These are phyloP conservation scores for Villa cingulata DNA, from an alignment of 2,888 invertebrate genomes.

Conservation along the genomic window DNA sequence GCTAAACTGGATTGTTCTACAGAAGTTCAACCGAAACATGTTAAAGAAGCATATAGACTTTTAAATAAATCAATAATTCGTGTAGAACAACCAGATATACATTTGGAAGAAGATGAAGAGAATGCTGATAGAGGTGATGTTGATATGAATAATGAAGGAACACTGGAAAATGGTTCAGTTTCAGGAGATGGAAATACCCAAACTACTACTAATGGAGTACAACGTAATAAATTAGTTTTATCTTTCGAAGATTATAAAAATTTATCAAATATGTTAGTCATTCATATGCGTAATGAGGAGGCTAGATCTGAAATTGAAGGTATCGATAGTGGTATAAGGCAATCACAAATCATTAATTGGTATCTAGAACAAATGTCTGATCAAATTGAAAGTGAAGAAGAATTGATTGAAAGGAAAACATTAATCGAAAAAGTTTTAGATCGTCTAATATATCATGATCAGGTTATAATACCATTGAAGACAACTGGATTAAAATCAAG, in stretches of 20 bases:
- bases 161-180: conserved; percentile 8
- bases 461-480: conserved; percentile 33
- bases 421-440: conserved; percentile 90
- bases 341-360: conserved; percentile 82
- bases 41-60: conserved; percentile 78
- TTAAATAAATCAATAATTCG: conserved; percentile 93
- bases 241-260: conserved; percentile 90
- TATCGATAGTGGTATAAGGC: conserved; percentile 50
- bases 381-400: conserved; percentile 82
- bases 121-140: conserved; percentile 31
- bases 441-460: conserved; percentile 62
- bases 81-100: conserved; percentile 95
- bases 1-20: conserved; percentile 92
- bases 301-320: conserved; percentile 49
- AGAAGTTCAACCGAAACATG: conserved; percentile 74
- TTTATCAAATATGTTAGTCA: conserved; percentile 79
- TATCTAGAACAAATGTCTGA: conserved; percentile 78
- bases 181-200: conserved; percentile 12
- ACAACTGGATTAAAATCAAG: conserved; percentile 24
- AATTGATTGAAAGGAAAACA: conserved; percentile 73
- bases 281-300: conserved; percentile 80
- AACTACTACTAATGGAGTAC: conserved; percentile 22
- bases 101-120: conserved; percentile 70
- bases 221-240: conserved; percentile 63
- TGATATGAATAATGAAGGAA: conserved; percentile 37